A percentile compares a stretch with the other conserved stretches of the same genome.
These are phyloP conservation scores for Silurus asotus DNA, from an alignment of 2,113 vertebrate species.

Conservation along the genomic window DNA sequence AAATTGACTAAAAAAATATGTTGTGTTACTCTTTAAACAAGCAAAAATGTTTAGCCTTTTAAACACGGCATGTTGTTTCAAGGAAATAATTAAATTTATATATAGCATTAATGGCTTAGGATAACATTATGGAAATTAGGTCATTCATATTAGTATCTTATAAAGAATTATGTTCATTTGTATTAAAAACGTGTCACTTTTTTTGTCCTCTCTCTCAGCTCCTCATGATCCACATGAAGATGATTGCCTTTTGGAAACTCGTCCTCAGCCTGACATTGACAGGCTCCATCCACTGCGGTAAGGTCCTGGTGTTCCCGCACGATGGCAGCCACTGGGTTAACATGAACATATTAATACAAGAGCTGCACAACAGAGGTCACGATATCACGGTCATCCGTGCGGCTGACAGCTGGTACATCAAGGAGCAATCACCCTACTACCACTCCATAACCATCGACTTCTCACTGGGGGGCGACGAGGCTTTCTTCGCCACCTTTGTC, in stretches of 20 bases:
- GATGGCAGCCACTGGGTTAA: constrained; percentile 76
- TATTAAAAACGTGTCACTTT: neutral
- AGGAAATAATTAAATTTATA: neutral
- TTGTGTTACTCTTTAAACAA: neutral
- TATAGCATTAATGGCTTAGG: neutral
- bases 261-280: constrained; percentile 9
- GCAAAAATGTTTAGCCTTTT: neutral
- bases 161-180: neutral
- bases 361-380: constrained; percentile 65
- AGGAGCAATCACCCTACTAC: constrained; percentile 59
- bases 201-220: constrained; percentile 15
- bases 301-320: constrained; percentile 65
- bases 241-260: neutral
- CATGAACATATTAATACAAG: constrained; percentile 67
- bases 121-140: neutral
- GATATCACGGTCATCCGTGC: constrained; percentile 60
- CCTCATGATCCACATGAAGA: neutral
- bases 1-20: no score
- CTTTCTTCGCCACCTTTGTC: constrained; percentile 61
- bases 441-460: constrained; percentile 61
- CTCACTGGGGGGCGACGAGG: constrained; percentile 53
- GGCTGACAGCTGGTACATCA: constrained; percentile 69
- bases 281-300: constrained; percentile 49
- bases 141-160: neutral
- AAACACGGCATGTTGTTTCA: neutral